Evolutionary conservation across 2,113 vertebrate genomes (phyloP), one percentile per base, ranked within the genome.

Genomic region (Sporophila hypoxantha): DNA sequence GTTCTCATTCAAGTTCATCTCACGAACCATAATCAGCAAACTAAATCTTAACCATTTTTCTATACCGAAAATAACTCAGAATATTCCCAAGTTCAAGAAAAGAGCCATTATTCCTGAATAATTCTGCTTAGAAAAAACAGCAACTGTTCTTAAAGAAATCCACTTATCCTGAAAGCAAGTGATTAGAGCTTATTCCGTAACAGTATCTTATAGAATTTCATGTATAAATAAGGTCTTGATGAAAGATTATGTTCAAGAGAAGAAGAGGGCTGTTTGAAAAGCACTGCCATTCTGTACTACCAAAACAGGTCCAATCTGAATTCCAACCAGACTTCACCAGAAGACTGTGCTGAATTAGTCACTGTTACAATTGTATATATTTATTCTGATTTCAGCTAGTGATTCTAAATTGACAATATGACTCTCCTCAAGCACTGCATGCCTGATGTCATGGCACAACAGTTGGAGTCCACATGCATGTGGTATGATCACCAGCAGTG

Each of bases 111-210:
- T 62, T 91, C 66, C 59, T 46, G 15, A 83, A 52, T 81, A 92
- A 89, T 69, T 65, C 82, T 81, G 39, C 85, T 93, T 76, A 71
- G 46, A 66, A 90, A 89, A 82, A 69, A 92, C 57, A 73, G 73
- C 74, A 92, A 94, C 56, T 59, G 20, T 44, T 88, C 82, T 59
- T 89, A 90, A 92, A 83, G 79, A 77, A 94, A 92, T 66, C 32
- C 76, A 92, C 70, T 93, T 88, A 89, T 22, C 47, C 52, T 68
- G 20, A 53, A 82, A 84, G 37, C 86, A 76, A 87, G 74, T 87
- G 80, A 93, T 89, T 87, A 89, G 36, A 89, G 67, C 62, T 92
- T 76, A 93, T 81, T 88, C 61, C 13, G 5, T 85, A 91, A 92
- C 76, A 88, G 19, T 65, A 91, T 47, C 62, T 82, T 84, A 60